Evolutionary conservation across 1,140 invertebrate species (phyloP).

Genomic region (Drepana arcuata): DNA sequence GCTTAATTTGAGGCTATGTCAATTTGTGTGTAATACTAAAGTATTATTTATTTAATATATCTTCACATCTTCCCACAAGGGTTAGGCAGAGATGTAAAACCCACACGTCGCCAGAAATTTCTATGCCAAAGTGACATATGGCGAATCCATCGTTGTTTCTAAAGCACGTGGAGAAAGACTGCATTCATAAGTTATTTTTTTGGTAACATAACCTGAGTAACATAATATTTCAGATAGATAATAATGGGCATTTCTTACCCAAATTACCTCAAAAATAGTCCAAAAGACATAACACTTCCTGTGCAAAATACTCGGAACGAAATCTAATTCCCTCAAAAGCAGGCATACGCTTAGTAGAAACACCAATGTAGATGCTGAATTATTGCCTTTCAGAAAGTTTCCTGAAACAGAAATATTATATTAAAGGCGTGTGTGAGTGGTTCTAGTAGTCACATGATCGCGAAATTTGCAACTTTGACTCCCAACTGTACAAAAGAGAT

Average conservation of each 20-base stretch:
- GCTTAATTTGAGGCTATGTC: no score
- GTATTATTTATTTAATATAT: no score
- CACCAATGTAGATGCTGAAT: conserved; percentile 13
- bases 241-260: no score
- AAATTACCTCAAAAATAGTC: conserved; percentile 14
- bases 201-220: neutral
- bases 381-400: conserved; percentile 8
- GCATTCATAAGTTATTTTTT: neutral
- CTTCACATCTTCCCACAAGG: no score
- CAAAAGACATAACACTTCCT: conserved; percentile 5
- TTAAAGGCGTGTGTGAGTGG: neutral
- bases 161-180: neutral
- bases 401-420: conserved; percentile 7
- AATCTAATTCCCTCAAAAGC: conserved; percentile 4
- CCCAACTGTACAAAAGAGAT: no score
- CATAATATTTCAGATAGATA: neutral
- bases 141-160: neutral
- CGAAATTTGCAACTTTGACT: neutral
- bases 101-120: no score
- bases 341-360: conserved; percentile 12
- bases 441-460: neutral
- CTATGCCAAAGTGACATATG: no score
- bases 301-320: conserved; percentile 6
- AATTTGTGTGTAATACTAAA: no score
- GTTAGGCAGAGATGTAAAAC: no score